A percentile compares a stretch with the other conserved stretches of the same genome.
Evolutionary conservation across 30 jellyfish, hydroid and myxozoan species (phyloP).

Genomic region (Turritopsis dohrnii): DNA sequence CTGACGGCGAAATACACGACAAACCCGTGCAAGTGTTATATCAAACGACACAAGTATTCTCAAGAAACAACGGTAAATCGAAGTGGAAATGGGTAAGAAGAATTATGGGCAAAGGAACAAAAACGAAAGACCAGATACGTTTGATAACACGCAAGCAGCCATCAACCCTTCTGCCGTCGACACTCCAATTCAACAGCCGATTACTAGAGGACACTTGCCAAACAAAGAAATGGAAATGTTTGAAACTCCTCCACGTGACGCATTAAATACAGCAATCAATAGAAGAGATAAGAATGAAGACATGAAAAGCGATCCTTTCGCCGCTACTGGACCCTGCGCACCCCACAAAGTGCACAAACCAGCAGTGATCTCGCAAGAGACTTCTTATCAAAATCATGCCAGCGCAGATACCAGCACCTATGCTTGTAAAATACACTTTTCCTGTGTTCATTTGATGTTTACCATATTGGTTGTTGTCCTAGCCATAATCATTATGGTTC

Average conservation of each 20-base stretch:
- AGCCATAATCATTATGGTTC: constrained; percentile 11
- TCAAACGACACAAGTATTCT: background rate
- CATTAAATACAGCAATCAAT: background rate
- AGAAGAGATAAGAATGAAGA: background rate
- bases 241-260: background rate
- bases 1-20: background rate
- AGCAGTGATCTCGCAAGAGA: constrained; percentile 4
- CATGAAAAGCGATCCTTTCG: background rate
- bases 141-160: constrained; percentile 1
- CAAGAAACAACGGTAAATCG: background rate
- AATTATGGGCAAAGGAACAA: constrained; percentile 18
- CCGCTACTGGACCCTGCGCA: background rate
- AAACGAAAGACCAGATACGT: constrained; percentile 5
- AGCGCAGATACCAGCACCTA: background rate
- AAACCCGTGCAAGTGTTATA: background rate
- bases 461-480: constrained; percentile 18
- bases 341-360: background rate
- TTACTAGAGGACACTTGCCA: background rate
- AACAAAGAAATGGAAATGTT: constrained; percentile 1
- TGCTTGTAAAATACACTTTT: background rate
- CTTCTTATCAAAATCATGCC: background rate
- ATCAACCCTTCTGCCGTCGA: constrained; percentile 17
- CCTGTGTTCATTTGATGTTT: constrained; percentile 13
- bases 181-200: constrained; percentile 12
- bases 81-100: constrained; percentile 16